These are phyloP conservation scores for Ciconia nigra DNA, from an alignment of 2,797 vertebrate species.

Conservation along the genomic window DNA sequence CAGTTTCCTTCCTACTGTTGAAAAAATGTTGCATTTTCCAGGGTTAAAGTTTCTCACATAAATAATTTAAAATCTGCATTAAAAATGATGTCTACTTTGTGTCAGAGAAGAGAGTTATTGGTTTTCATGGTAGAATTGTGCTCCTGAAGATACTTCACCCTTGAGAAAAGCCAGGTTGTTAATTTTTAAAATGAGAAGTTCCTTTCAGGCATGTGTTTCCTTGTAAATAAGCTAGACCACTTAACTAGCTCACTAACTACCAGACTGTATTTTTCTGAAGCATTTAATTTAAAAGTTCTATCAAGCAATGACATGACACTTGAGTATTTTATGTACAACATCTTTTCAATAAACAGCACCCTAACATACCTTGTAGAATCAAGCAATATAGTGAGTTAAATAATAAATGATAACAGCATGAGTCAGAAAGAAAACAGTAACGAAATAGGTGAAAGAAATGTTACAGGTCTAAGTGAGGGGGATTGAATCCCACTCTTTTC, in stretches of 20 bases:
- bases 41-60: background rate
- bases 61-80: slow-evolving; percentile 6
- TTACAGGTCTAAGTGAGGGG: background rate
- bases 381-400: background rate
- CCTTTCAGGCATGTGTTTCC: background rate
- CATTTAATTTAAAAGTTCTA: slow-evolving; percentile 4
- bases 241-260: background rate
- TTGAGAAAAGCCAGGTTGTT: slow-evolving; percentile 24
- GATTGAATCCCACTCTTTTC: background rate
- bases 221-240: slow-evolving; percentile 10
- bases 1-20: background rate
- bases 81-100: background rate
- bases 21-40: background rate
- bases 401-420: background rate
- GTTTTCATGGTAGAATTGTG: slow-evolving; percentile 15
- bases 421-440: background rate
- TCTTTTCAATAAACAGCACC: background rate
- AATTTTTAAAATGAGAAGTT: slow-evolving; percentile 33
- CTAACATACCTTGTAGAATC: background rate
- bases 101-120: background rate
- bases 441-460: background rate
- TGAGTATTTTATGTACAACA: background rate
- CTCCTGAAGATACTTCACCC: slow-evolving; percentile 2
- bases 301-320: background rate
- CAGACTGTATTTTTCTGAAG: background rate